These are phyloP conservation scores for Latrodectus hesperus DNA, from an alignment of 2,888 invertebrate species.

Conservation along the genomic window DNA sequence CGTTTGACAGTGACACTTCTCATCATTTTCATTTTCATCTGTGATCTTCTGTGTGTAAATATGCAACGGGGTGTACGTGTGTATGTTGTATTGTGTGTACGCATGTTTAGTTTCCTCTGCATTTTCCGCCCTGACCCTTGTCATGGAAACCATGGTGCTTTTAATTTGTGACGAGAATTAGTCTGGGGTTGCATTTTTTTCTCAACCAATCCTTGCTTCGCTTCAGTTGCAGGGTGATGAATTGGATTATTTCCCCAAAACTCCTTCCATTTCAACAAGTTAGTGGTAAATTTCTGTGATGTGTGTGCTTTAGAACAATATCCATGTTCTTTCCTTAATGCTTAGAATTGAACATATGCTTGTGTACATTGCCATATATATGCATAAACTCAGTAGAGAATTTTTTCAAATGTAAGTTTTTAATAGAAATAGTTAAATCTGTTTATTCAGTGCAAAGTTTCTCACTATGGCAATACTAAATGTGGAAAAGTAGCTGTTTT, in stretches of 20 bases:
- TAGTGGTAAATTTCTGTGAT: constrained; percentile 61
- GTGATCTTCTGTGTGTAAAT: constrained; percentile 66
- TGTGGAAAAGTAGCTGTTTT: constrained; percentile 41
- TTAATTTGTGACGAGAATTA: constrained; percentile 8
- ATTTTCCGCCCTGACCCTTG: constrained; percentile 6
- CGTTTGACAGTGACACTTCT: constrained; percentile 22
- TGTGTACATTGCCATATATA: constrained; percentile 52
- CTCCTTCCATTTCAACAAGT: constrained; percentile 27
- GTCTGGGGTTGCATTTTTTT: neutral
- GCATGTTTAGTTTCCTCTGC: constrained; percentile 41
- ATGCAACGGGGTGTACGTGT: constrained; percentile 54
- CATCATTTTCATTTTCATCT: constrained; percentile 53
- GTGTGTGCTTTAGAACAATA: constrained; percentile 57
- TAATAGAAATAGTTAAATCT: constrained; percentile 54
- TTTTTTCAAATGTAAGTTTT: constrained; percentile 49
- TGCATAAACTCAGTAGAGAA: constrained; percentile 37
- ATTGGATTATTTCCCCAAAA: neutral
- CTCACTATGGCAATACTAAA: constrained; percentile 63
- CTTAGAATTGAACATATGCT: constrained; percentile 40
- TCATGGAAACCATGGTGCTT: constrained; percentile 47
- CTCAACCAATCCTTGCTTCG: constrained; percentile 36
- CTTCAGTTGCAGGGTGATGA: constrained; percentile 13
- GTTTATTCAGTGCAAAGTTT: constrained; percentile 48
- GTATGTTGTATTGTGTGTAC: constrained; percentile 29
- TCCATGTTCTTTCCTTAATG: constrained; percentile 38